A percentile compares a stretch with the other conserved stretches of the same genome.
phyloP scores from a whole-genome alignment of 2,113 vertebrate species.

The Polypterus bichir region DNA sequence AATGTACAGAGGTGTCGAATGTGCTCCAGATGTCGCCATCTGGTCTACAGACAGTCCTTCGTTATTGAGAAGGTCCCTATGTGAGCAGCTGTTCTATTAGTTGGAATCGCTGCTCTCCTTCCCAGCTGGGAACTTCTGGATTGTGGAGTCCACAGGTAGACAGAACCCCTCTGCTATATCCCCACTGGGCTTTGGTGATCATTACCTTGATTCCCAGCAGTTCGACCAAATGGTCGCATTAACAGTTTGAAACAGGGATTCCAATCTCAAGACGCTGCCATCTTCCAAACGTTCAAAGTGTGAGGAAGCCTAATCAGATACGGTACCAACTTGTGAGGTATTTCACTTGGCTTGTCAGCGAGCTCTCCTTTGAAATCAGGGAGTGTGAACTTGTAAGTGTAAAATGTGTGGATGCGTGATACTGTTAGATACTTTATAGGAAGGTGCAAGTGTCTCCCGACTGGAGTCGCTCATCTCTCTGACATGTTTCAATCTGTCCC shows the following conservation, averaged over 20 bases:
- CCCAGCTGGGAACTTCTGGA: slow-evolving; percentile 49
- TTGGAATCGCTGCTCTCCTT: slow-evolving; percentile 36
- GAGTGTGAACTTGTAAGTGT: background rate
- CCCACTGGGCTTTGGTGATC: slow-evolving; percentile 36
- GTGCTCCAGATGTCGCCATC: background rate
- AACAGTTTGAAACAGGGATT: too few relatives aligned
- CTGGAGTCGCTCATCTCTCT: slow-evolving; percentile 37
- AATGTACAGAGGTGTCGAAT: background rate
- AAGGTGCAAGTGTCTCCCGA: slow-evolving; percentile 12
- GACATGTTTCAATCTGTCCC: slow-evolving; percentile 13
- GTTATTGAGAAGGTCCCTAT: too few relatives aligned
- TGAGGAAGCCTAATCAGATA: too few relatives aligned
- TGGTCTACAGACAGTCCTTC: too few relatives aligned
- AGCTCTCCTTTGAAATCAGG: slow-evolving; percentile 1
- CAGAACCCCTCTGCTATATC: slow-evolving; percentile 41
- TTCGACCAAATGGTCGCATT: too few relatives aligned
- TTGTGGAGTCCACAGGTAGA: slow-evolving; percentile 47
- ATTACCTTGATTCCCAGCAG: slow-evolving; percentile 33
- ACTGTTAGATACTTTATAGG: slow-evolving; percentile 13
- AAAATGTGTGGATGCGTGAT: slow-evolving; percentile 8
- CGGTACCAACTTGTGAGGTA: too few relatives aligned
- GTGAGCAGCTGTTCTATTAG: slow-evolving; percentile 35
- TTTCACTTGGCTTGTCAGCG: too few relatives aligned
- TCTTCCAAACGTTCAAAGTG: too few relatives aligned
- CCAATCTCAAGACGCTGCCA: too few relatives aligned